phyloP scores from a whole-genome alignment of 2,113 vertebrate genomes.

The Tragelaphus buxtoni region DNA sequence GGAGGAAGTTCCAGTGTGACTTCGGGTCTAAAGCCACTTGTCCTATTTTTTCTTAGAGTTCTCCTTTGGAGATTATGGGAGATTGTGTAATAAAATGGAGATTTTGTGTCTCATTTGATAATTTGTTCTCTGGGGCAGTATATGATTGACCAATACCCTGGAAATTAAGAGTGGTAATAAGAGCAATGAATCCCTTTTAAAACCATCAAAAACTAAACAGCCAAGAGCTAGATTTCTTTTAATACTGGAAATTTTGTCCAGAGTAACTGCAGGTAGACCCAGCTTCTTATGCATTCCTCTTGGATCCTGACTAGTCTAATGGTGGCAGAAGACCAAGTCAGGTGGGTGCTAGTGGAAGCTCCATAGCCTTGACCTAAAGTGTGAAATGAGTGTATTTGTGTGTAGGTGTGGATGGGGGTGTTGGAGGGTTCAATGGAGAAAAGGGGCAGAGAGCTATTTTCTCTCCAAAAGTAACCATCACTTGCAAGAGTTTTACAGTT shows the following conservation, averaged over 20 bases:
- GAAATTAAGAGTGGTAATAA: background rate
- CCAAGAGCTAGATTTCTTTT: background rate
- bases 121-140: background rate
- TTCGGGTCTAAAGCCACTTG: background rate
- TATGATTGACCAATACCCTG: background rate
- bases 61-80: background rate
- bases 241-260: background rate
- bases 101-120: background rate
- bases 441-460: background rate
- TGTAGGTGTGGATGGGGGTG: background rate
- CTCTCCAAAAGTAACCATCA: background rate
- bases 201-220: background rate
- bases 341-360: background rate
- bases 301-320: background rate
- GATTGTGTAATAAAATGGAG: background rate
- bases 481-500: background rate
- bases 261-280: background rate
- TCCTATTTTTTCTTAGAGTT: background rate
- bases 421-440: background rate
- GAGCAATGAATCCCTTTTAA: background rate
- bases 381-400: background rate
- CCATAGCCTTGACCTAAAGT: background rate
- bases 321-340: background rate
- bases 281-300: background rate
- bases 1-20: background rate